Conservation (phyloP, 2,888 invertebrate genomes). For the Ennomos fuscantarius region DNA sequence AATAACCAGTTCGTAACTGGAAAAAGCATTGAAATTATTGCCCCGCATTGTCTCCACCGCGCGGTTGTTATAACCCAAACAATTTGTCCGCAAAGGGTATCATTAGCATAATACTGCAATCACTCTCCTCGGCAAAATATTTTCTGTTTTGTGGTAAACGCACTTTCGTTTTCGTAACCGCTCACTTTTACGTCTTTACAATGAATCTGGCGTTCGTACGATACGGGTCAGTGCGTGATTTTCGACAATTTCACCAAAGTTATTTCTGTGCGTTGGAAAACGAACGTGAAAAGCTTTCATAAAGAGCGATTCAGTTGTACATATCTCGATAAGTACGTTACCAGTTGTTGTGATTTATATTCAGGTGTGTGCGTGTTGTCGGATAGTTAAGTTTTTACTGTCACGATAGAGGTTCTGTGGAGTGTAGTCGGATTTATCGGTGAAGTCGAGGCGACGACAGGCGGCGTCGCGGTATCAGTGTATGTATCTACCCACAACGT, state of each 20-base stretch:
- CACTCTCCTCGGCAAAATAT: constrained; percentile 67
- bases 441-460: constrained; percentile 73
- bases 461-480: constrained; percentile 69
- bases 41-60: constrained; percentile 54
- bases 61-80: constrained; percentile 43
- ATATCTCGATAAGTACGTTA: constrained; percentile 75
- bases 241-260: constrained; percentile 49
- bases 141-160: constrained; percentile 77
- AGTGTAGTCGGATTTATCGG: constrained; percentile 77
- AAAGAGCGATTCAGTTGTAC: constrained; percentile 73
- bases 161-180: constrained; percentile 62
- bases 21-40: constrained; percentile 64
- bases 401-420: constrained; percentile 73
- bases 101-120: constrained; percentile 74
- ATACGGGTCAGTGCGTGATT: constrained; percentile 58
- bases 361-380: constrained; percentile 77
- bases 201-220: constrained; percentile 49
- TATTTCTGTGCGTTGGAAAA: constrained; percentile 42
- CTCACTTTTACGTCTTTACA: constrained; percentile 49
- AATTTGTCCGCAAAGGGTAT: constrained; percentile 48
- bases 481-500: constrained; percentile 70
- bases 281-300: constrained; percentile 64
- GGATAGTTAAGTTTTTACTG: constrained; percentile 82
- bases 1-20: constrained; percentile 59
- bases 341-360: constrained; percentile 76